Evolutionary conservation across 2,113 vertebrate species (phyloP).

Genomic region (Numenius arquata): DNA sequence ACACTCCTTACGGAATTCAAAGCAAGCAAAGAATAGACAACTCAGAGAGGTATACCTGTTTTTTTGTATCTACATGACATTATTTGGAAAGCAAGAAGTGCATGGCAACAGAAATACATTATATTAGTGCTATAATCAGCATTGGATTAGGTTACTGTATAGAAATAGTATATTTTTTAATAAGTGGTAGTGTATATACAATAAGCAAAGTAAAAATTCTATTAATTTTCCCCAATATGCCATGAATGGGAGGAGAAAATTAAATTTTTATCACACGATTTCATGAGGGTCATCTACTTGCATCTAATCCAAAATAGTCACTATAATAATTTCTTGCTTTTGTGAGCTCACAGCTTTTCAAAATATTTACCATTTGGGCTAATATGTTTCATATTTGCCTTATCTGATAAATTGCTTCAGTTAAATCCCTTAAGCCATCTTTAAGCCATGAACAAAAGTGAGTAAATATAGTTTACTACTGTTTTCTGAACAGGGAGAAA

Average conservation of each 20-base stretch:
- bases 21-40: background rate
- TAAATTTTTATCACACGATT: background rate
- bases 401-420: background rate
- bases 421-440: constrained; percentile 28
- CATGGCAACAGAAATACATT: background rate
- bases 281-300: background rate
- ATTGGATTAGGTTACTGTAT: background rate
- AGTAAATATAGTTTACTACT: background rate
- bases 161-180: background rate
- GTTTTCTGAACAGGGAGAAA: background rate
- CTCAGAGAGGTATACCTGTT: background rate
- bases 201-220: background rate
- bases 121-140: background rate
- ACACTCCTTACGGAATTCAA: background rate
- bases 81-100: background rate
- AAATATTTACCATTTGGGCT: background rate
- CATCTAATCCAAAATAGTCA: background rate
- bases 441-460: background rate
- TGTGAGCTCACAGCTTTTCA: background rate
- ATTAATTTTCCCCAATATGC: background rate
- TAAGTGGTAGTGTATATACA: background rate
- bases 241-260: background rate
- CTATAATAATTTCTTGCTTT: background rate
- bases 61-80: background rate
- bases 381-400: background rate